Base-by-base conservation (phyloP, 2,888 invertebrate species). In the Synergus laeviventris region DNA sequence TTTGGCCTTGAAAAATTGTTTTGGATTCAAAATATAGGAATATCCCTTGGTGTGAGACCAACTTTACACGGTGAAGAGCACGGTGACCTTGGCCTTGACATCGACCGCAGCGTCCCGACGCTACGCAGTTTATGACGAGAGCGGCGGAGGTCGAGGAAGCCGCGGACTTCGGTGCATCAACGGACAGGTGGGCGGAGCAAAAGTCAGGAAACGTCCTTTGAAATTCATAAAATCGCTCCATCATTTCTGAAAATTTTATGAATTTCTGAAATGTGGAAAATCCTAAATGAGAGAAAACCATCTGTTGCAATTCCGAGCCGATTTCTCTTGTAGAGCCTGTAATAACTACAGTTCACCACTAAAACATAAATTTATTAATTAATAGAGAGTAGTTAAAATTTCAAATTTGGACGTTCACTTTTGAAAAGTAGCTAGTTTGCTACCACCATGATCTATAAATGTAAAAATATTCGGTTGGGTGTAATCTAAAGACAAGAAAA, bases 71-170 rank as follows among this genome's bases (percentile, higher is more conserved):
- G 74, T 81, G 83, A 79, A 85, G 85, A 85, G 85, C 80, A 79
- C 80, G 80, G 73, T 80, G 83, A 79, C 86, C 86, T 86, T 86
- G 86, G 84, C 87, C 87, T 87, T 87, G 86, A 87, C 87, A 87
- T 87, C 82, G 85, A 87, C 87, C 86, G 84, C 84, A 85, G 85
- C 87, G 88, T 89, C 88, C 89, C 87, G 87, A 88, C 86, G 87
- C 88, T 89, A 89, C 89, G 89, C 89, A 89, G 87, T 89, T 85
- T 83, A 86, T 77, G 81, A 81, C 78, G 81, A 74, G 77, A 75
- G 66, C 74, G 49, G 74, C 73, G 81, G 78, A 78, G 78, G 77
- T 74, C 76, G 78, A 74, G 77, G 80, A 82, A 80, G 80, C 79
- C 80, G 77, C 76, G 82, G 82, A 80, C 80, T 82, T 80, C 78